Conservation (phyloP, 2,888 invertebrate genomes). For the Sarcophaga rosellei region DNA sequence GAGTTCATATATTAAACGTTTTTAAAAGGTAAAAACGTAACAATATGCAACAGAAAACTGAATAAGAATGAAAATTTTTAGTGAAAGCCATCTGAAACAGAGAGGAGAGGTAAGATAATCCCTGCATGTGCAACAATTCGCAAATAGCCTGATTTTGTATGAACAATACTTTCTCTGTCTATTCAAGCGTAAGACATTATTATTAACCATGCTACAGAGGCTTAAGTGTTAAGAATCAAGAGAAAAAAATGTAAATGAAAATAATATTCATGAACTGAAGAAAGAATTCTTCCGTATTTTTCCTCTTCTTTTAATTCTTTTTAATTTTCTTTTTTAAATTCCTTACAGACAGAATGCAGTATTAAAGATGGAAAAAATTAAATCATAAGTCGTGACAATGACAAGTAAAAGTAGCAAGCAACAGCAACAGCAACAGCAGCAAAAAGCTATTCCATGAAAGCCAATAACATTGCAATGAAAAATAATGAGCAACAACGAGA, state of each 20-base stretch:
- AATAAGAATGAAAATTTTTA: too few species aligned
- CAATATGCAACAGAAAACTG: too few species aligned
- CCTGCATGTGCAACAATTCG: too few species aligned
- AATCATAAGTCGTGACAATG: constrained; percentile 22
- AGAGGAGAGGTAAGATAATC: too few species aligned
- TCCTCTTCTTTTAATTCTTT: neutral
- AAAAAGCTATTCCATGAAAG: neutral
- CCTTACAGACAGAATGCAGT: neutral
- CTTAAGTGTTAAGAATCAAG: neutral
- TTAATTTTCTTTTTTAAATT: constrained; percentile 22
- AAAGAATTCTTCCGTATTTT: neutral
- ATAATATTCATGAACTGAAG: neutral
- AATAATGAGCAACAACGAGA: neutral
- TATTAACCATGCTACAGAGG: neutral
- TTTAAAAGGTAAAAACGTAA: too few species aligned
- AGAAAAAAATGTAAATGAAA: neutral
- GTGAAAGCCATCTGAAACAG: too few species aligned
- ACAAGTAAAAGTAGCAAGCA: neutral
- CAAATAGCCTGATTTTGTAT: too few species aligned
- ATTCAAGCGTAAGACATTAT: neutral
- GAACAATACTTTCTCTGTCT: too few species aligned
- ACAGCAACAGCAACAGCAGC: neutral
- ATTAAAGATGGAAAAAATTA: neutral
- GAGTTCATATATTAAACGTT: too few species aligned
- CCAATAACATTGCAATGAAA: neutral